A percentile compares a stretch with the other conserved stretches of the same genome.
Evolutionary conservation across 2,888 invertebrate species (phyloP).

Genomic region (Synanthedon vespiformis): DNA sequence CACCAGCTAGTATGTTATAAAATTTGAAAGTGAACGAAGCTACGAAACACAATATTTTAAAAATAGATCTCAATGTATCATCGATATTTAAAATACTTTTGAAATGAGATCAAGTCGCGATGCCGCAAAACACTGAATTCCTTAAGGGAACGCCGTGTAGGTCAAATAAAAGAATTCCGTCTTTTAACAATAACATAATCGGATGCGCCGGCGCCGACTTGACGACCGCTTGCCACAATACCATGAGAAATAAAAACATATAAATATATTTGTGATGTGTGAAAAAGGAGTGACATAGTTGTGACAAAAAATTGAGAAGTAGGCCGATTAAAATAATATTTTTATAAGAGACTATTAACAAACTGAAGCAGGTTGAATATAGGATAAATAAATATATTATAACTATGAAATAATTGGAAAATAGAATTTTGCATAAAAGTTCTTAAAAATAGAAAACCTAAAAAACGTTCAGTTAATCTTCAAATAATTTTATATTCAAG

Average conservation of each 20-base stretch:
- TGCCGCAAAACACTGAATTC: conserved; percentile 46
- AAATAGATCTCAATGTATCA: neutral
- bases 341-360: no score
- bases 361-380: no score
- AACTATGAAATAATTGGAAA: no score
- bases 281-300: conserved; percentile 52
- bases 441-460: no score
- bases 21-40: no score
- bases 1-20: no score
- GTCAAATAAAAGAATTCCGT: conserved; percentile 61
- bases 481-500: no score
- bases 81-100: neutral
- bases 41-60: no score
- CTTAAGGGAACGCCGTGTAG: conserved; percentile 45
- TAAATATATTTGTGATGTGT: conserved; percentile 49
- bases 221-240: conserved; percentile 33
- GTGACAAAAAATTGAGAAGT: conserved; percentile 19
- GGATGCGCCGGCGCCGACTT: conserved; percentile 57
- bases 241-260: conserved; percentile 32
- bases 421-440: no score
- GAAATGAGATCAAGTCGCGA: conserved; percentile 23
- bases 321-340: no score
- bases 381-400: no score
- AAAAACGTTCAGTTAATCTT: no score
- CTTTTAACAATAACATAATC: conserved; percentile 62